Percentiles rank a stretch among this genome's conserved stretches.
Conservation (phyloP, 2,113 vertebrate species). For the Esox niger region DNA sequence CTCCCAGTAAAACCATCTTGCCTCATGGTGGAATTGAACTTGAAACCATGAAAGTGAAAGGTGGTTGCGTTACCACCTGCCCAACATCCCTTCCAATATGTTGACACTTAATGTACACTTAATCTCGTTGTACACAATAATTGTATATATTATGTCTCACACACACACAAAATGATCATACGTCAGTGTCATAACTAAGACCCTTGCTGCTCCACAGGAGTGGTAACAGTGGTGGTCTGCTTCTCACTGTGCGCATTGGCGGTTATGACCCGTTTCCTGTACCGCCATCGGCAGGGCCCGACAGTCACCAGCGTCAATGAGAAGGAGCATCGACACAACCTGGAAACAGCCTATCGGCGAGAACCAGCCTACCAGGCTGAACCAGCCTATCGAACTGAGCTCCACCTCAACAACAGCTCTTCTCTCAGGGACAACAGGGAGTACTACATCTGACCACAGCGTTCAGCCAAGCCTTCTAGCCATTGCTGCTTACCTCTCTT, state of each 20-base stretch:
- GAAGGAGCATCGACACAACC: slow-evolving; percentile 81
- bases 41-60: too few relatives aligned
- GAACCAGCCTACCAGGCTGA: slow-evolving; percentile 49
- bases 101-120: too few relatives aligned
- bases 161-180: too few relatives aligned
- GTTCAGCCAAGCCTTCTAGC: slow-evolving; percentile 48
- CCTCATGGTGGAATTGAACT: too few relatives aligned
- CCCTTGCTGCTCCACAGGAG: slow-evolving; percentile 83
- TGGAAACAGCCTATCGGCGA: slow-evolving; percentile 86
- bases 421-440: slow-evolving; percentile 90
- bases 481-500: slow-evolving; percentile 27
- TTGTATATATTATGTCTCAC: too few relatives aligned
- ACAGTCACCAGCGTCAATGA: slow-evolving; percentile 77
- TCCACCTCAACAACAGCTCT: slow-evolving; percentile 82
- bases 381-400: slow-evolving; percentile 84
- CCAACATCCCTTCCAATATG: too few relatives aligned
- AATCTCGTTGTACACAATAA: too few relatives aligned
- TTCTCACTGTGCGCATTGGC: slow-evolving; percentile 86
- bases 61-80: too few relatives aligned
- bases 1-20: too few relatives aligned
- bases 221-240: slow-evolving; percentile 89
- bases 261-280: slow-evolving; percentile 86
- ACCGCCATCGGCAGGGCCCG: slow-evolving; percentile 85
- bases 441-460: slow-evolving; percentile 91
- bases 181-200: slow-evolving; percentile 79